phyloP scores from a whole-genome alignment of 1,140 invertebrate species.

The Apis dorsata region DNA sequence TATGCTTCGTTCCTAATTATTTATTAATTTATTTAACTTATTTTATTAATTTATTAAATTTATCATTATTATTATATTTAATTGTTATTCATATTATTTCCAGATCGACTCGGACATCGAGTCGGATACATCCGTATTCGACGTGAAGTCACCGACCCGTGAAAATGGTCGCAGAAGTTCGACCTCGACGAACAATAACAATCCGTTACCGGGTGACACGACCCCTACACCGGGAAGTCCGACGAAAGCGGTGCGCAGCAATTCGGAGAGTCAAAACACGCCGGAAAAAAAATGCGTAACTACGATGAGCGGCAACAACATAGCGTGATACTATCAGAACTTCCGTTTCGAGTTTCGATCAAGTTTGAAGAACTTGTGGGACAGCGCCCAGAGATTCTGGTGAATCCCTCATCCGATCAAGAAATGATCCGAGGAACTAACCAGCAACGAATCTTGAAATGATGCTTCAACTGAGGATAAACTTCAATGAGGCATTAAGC shows the following conservation, averaged over 20 bases:
- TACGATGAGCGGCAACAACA: constrained; percentile 85
- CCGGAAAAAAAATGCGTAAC: constrained; percentile 82
- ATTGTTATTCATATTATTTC: constrained; percentile 25
- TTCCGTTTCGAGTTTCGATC: constrained; percentile 76
- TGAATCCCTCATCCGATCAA: constrained; percentile 45
- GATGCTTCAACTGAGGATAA: neutral
- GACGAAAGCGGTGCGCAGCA: constrained; percentile 81
- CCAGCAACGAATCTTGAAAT: neutral
- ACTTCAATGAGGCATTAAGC: neutral
- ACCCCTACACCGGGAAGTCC: constrained; percentile 77
- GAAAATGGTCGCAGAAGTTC: constrained; percentile 82
- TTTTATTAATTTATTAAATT: too few relatives aligned
- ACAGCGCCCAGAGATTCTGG: constrained; percentile 75
- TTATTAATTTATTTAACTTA: too few relatives aligned
- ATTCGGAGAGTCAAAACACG: constrained; percentile 81
- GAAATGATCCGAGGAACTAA: constrained; percentile 12
- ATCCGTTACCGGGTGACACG: constrained; percentile 76
- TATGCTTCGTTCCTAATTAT: too few relatives aligned
- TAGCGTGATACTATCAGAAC: constrained; percentile 83
- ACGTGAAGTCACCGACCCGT: constrained; percentile 80
- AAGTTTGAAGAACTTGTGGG: constrained; percentile 74
- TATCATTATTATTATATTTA: too few relatives aligned
- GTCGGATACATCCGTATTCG: constrained; percentile 82
- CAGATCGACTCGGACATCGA: constrained; percentile 84
- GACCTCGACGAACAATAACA: constrained; percentile 82